Evolutionary conservation across 2,797 vertebrate species (phyloP), one percentile per base, ranked within the genome.

Genomic region (Salarias fasciatus): DNA sequence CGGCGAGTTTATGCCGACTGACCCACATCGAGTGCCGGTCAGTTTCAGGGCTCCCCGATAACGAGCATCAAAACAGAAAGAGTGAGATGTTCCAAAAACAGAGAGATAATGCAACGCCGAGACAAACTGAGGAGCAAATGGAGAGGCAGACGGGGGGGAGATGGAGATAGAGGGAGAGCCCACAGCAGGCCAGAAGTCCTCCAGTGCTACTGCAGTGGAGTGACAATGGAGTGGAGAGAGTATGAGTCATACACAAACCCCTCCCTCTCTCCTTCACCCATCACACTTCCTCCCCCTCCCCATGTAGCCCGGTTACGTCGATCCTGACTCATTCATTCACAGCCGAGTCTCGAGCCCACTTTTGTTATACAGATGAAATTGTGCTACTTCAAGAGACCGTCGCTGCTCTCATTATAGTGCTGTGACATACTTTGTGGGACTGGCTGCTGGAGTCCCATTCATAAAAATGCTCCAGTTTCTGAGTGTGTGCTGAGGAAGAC

Each of bases 291-390:
- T 2, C 35, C 10, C 35, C 10, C 31, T 30, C 42, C 44, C 50
- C 49, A 72, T 63, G 75, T 55, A 75, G 77, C 68, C 40, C 13
- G 63, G 75, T 86, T 88, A 89, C 79, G 82, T 90, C 72, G 77
- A 77, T 79, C 82, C 86, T 89, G 83, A 88, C 86, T 89, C 88
- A 91, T 86, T 87, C 89, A 84, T 84, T 88, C 83, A 79, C 69
- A 78, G 57, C 61, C 47, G 30, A 77, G 65, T 75, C 82, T 79
- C 72, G 13, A 73, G 71, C 67, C 79, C 62, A 65, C 77, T 84
- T 88, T 83, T 79, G 79, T 83, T 79, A 67, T 60, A 79, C 79
- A 62, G 82, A 82, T 78, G 78, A 76, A 83, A 86, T 79, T 31
- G 51, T 72, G 81, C 78, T 77, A 72, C 84, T 87, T 80, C n/a